Evolutionary conservation across 2,113 vertebrate genomes (phyloP), one percentile per base, ranked within the genome.

Genomic region (Platycercus adscitus): DNA sequence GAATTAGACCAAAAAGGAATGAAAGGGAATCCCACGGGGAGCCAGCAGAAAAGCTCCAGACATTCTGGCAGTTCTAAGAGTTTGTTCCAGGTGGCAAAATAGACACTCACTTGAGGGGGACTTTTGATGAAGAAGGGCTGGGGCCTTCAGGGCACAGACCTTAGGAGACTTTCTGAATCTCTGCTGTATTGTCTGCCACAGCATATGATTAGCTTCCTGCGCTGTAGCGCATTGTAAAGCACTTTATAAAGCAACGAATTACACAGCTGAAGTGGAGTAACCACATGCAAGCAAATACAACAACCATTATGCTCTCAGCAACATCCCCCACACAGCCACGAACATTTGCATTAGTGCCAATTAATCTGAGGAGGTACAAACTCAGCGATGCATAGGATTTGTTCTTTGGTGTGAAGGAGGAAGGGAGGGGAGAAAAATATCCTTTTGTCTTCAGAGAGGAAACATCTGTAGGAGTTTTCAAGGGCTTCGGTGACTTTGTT

Each of bases 281-380:
- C 86, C 47, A 28, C 95, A 95, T 92, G 92, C 71, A 83, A 96
- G 96, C 95, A 89, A 96, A 94, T 68, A 76, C 73, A 68, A 93
- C 91, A 93, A 93, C 88, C 92, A 73, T 83, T 96, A 76, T 72
- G 79, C 95, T 89, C 95, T 91, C 95, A 84, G 96, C 89, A 96
- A 83, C 96, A 89, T 80, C 96, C 94, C 94, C 90, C 93, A n/a
- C 95, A 73, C 65, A 69, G 89, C 91, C 77, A 29, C 43, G 86
- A 95, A 91, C 83, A 56, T 90, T 83, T 91, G 91, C 94, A 86
- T 96, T 88, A 94, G 82, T 61, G 66, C 94, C 96, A 89, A 92
- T 95, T 96, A 94, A 96, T 96, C 91, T 79, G 80, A 96, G 94
- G 94, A 58, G 76, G 91, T 92, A 94, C 81, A 81, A 95, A 95